Conservation (phyloP, 2,113 vertebrate genomes). For the Tetrax tetrax region DNA sequence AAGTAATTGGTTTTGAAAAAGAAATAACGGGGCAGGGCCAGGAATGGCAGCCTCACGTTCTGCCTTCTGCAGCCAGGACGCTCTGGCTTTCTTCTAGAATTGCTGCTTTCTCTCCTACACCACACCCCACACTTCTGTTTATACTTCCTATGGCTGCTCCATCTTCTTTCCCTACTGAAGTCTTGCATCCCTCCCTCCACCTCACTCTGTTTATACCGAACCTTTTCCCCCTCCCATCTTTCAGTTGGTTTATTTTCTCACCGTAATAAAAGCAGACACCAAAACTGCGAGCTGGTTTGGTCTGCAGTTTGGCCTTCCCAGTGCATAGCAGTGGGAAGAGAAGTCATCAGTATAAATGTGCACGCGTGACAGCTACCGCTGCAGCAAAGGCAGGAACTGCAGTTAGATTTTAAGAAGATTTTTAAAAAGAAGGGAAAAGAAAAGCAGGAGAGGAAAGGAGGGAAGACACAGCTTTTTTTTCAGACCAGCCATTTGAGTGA, state of each 20-base stretch:
- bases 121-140: neutral
- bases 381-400: neutral
- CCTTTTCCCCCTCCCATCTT: neutral
- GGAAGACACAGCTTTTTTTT: neutral
- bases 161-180: neutral
- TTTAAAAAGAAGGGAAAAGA: neutral
- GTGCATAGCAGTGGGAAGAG: neutral
- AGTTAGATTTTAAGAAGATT: neutral
- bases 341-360: neutral
- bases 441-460: neutral
- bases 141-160: neutral
- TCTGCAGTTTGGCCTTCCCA: neutral
- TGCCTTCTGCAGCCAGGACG: neutral
- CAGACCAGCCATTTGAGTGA: constrained; percentile 1
- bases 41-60: neutral
- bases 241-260: neutral
- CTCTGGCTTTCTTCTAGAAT: neutral
- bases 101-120: neutral
- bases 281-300: neutral
- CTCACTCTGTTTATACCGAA: neutral
- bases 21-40: accelerated
- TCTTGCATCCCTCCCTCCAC: neutral
- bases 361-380: neutral
- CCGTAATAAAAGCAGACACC: neutral
- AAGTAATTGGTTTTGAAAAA: neutral